Percentiles rank a stretch among this genome's conserved stretches.
Conservation (phyloP, 1,140 invertebrate species). For the Apis dorsata region DNA sequence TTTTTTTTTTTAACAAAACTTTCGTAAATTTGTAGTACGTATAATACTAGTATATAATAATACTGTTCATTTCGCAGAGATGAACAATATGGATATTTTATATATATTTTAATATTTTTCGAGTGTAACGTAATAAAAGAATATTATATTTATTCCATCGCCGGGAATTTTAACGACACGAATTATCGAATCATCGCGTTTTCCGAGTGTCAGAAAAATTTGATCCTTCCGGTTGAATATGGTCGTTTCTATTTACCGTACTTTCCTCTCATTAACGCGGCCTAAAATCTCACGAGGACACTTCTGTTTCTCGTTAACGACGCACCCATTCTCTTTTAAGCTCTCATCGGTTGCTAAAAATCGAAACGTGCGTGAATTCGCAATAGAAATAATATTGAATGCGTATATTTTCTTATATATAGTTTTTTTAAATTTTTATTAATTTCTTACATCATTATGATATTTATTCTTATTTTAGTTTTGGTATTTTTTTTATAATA, state of each 20-base stretch:
- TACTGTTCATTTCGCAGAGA: not conserved
- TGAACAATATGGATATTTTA: not conserved
- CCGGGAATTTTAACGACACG: not conserved
- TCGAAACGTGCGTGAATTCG: constrained; percentile 34
- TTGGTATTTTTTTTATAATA: too few species aligned
- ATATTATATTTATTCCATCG: not conserved
- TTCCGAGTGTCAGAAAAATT: not conserved
- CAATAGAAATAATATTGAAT: not conserved
- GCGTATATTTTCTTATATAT: not conserved
- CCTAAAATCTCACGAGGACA: constrained; percentile 49
- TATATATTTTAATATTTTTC: not conserved
- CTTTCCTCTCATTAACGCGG: constrained; percentile 45
- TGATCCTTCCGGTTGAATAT: not conserved
- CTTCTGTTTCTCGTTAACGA: constrained; percentile 43
- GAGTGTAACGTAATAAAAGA: not conserved
- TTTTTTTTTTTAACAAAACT: too few species aligned
- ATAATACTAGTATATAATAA: too few species aligned
- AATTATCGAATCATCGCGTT: not conserved
- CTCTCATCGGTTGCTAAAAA: constrained; percentile 32
- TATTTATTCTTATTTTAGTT: not conserved
- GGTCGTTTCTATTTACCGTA: constrained; percentile 31
- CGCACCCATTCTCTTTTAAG: constrained; percentile 25
- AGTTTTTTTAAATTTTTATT: not conserved
- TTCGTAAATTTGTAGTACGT: too few species aligned
- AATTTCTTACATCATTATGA: not conserved